phyloP scores from a whole-genome alignment of 2,797 vertebrate genomes.

The Melanotaenia boesemani region DNA sequence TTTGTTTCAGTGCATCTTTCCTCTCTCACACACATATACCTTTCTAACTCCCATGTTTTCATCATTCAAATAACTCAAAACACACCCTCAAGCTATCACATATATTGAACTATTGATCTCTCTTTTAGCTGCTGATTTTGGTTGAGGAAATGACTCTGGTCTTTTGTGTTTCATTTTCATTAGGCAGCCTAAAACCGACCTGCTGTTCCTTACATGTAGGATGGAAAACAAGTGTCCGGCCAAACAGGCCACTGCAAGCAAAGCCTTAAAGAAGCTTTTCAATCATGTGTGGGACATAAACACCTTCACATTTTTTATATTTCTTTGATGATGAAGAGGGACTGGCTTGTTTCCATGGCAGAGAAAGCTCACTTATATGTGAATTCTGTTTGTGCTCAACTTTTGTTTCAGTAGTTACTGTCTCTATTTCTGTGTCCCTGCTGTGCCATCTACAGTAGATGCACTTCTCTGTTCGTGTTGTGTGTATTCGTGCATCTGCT shows the following conservation, averaged over 20 bases:
- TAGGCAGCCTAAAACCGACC: slow-evolving; percentile 8
- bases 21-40: too few species aligned
- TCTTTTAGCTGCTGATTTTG: slow-evolving; percentile 23
- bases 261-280: slow-evolving; percentile 15
- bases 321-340: slow-evolving; percentile 9
- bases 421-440: neutral
- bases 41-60: slow-evolving; percentile 38
- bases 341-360: neutral
- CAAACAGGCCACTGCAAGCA: neutral
- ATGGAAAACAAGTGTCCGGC: slow-evolving; percentile 13
- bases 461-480: too few species aligned
- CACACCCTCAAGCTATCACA: slow-evolving; percentile 45
- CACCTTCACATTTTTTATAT: slow-evolving; percentile 19
- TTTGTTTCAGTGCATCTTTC: too few species aligned
- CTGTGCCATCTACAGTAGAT: neutral
- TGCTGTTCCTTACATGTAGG: slow-evolving; percentile 4
- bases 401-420: neutral
- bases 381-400: slow-evolving; percentile 3
- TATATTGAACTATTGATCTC: slow-evolving; percentile 71
- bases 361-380: too few species aligned
- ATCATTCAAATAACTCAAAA: slow-evolving; percentile 62
- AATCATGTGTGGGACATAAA: slow-evolving; percentile 25
- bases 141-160: slow-evolving; percentile 30
- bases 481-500: neutral
- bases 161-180: slow-evolving; percentile 47